Base-by-base conservation (phyloP, 2,113 vertebrate genomes). In the Cyanistes caeruleus region DNA sequence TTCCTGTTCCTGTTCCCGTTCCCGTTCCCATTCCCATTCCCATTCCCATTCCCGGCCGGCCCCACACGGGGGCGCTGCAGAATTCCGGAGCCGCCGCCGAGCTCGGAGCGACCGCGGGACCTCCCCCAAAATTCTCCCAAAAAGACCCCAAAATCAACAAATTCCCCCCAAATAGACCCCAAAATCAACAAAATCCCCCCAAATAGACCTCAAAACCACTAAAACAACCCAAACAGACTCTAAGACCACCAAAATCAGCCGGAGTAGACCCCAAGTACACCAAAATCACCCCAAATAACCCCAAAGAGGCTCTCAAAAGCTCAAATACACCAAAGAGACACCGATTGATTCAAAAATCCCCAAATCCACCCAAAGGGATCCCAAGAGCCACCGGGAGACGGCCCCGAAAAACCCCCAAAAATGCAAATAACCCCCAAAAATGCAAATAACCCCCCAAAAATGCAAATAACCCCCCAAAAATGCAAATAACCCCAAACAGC, bases 31-130 rank as follows among this genome's bases (percentile, higher is more conserved):
- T 39, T 39, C 39, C 39, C 39, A 8, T 39, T 39, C 39, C 39
- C 11, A 12, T 39, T 39, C 39, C 39, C 39, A 11, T 5, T 62
- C 76, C 60, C 59, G 25, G 15, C 51, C 41, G 33, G 3, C 62
- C 33, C 77, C 77, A 80, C 77, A 80, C 51, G 77, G 41, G 77
- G 77, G 62, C 77, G 41, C 77, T 80, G 77, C 77, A 80, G 77
- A 80, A 80, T 31, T 80, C 77, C 63, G 62, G 39, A 80, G 76
- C 31, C 24, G 3, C 76, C 31, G 19, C 75, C 30, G 59, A 6
- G 7, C 58, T 35, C 48, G 37, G 19, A 8, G 59, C 5, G 48
- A 17, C 14, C 48, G 48, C 30, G 48, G 31, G 59, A 64, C 59
- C 37, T 30, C 39, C 37, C 39, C 39, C 37, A 39, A 39, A 39